Percentiles rank a stretch among this genome's conserved stretches.
These are phyloP conservation scores for Drosophila obscura DNA, from an alignment of 1,140 invertebrate genomes.

Conservation along the genomic window DNA sequence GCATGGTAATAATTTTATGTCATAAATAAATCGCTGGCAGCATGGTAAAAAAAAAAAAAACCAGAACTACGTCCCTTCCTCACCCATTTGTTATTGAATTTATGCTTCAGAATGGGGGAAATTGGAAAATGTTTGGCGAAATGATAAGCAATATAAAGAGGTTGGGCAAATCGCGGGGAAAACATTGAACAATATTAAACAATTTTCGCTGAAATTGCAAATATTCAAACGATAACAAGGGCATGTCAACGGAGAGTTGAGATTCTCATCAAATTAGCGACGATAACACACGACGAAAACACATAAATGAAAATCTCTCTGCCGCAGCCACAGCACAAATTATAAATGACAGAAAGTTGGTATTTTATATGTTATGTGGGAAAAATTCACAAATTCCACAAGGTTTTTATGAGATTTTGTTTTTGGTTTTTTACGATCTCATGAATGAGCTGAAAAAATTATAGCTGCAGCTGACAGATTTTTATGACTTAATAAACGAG, in stretches of 20 bases:
- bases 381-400: slow-evolving; percentile 30
- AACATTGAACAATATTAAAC: slow-evolving; percentile 12
- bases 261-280: slow-evolving; percentile 24
- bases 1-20: slow-evolving; percentile 66
- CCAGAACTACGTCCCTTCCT: slow-evolving; percentile 21
- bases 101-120: slow-evolving; percentile 33
- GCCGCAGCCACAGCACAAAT: slow-evolving; percentile 8
- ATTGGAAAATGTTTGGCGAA: slow-evolving; percentile 19
- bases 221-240: slow-evolving; percentile 23
- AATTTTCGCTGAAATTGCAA: slow-evolving; percentile 6
- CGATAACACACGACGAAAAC: too few relatives aligned
- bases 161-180: neutral
- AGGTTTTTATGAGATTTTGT: slow-evolving; percentile 14
- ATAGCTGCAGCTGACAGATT: slow-evolving; percentile 54
- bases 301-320: neutral
- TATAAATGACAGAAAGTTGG: slow-evolving; percentile 22
- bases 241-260: neutral
- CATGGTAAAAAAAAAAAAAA: slow-evolving; percentile 23
- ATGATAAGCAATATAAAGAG: slow-evolving; percentile 21
- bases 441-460: slow-evolving; percentile 60
- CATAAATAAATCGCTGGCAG: slow-evolving; percentile 65
- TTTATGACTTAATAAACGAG: slow-evolving; percentile 54
- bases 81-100: slow-evolving; percentile 47
- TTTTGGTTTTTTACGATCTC: slow-evolving; percentile 55
- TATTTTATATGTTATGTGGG: neutral